Evolutionary conservation across 2,113 vertebrate species (phyloP), one percentile per base, ranked within the genome.

Genomic region (Rattus rattus): DNA sequence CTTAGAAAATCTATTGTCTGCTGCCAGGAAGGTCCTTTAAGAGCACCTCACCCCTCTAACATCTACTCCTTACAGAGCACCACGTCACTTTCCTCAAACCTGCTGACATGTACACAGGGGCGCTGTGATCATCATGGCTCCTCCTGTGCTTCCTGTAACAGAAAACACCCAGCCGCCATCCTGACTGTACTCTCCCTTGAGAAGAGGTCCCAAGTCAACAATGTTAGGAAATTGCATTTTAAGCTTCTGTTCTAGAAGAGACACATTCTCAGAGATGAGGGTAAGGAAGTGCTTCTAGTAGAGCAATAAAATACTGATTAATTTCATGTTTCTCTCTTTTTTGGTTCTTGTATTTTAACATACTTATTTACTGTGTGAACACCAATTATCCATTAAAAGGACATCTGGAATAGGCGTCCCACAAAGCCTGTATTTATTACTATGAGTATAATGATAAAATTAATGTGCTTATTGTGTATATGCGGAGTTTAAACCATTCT

Each of bases 361-460:
- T 81, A 76, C 54, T 95, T 85, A 90, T 90, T 96, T 97, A 92
- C 73, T 87, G 49, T 94, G 59, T 88, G 93, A 92, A 88, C 81
- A 92, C 36, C 73, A 95, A 95, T 97, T 96, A 97, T n/a, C 63
- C 75, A 93, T 88, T 96, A 95, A 95, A 96, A 96, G 87, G 93
- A 92, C 75, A 94, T 93, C 93, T 94, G 94, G 84, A 98, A 92
- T 79, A 96, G 92, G 90, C 83, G 9, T 92, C 72, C 77, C 47
- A 63, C 54, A 86, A 97, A 94, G 75, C 33, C 76, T 94, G 65
- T 36, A 91, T 95, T 95, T 96, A 95, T 96, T 93, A 93, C 33
- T 76, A 81, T 87, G 67, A 72, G n/a, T 79, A 94, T 72, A 94
- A 96, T 86, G 91, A 91, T 94, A 96, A 97, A 96, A 95, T 95